Base-by-base conservation (phyloP, 1,140 invertebrate genomes). In the Eumaeus atala region DNA sequence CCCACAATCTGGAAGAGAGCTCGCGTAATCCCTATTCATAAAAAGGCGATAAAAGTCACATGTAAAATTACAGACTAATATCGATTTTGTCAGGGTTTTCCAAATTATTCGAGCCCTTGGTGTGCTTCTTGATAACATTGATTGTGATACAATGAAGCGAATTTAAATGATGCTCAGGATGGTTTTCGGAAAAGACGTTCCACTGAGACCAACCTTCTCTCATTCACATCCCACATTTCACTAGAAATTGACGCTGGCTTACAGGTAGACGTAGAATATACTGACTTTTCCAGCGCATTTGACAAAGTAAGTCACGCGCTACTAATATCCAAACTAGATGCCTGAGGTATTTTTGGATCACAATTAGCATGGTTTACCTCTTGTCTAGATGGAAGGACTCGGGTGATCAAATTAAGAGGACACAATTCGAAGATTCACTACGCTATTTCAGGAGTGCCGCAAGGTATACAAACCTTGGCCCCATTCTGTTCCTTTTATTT, bases 1-100 rank as follows among this genome's bases (percentile, higher is more conserved):
- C 62, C 62, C 9, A 0, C 14, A 9, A 28, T 35, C 9, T 64
- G 62, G 58, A 64, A 64, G 28, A 50, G 36, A n/a, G 54, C 50
- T 16, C 37, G 36, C 21, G 54, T 62, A 21, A 18, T 56, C 8
- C 56, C 61, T 0, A 16, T 59, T 1, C 28, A 53, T 48, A 62
- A 62, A 48, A 59, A 48, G 56, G 59, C 1, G 54, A 62, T 17
- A 11, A 14, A 18, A 17, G 28, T 17, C 42, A 53, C 21, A 37
- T 62, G 9, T 14, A 2, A 28, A 28, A 28, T 28, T 28, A 28
- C 21, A 28, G 6, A 6, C 21, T 6, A 2, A 28, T 28, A 28
- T 28, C 21, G 2, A 28, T 28, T 28, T 28, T 28, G 21, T 28
- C 21, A 6, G 21, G 21, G 2, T 28, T 28, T 6, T 6, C 21